Percentiles rank a stretch among this genome's conserved stretches.
These are phyloP conservation scores for Urocolius indicus DNA, from an alignment of 2,113 vertebrate species.

Conservation along the genomic window DNA sequence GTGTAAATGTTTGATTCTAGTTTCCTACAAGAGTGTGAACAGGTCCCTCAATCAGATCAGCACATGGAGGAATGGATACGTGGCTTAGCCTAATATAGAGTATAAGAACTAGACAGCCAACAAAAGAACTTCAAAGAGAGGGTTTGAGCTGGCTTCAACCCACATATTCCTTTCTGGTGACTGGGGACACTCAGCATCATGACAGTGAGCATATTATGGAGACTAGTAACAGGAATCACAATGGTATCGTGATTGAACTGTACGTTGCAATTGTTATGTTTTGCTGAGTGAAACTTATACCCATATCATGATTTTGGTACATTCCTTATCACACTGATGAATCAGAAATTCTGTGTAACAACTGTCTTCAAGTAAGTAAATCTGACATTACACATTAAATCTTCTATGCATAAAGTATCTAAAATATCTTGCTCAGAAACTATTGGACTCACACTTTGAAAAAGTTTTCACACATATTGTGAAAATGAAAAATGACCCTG, in stretches of 20 bases:
- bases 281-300: background rate
- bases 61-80: background rate
- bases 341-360: background rate
- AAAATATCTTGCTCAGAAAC: background rate
- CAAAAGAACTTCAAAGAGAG: background rate
- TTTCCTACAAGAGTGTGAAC: background rate
- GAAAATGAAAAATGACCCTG: background rate
- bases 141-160: background rate
- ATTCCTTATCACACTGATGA: background rate
- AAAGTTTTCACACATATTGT: background rate
- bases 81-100: background rate
- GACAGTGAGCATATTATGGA: rapidly evolving
- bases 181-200: background rate
- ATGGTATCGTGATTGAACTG: background rate
- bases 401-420: rapidly evolving
- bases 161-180: background rate
- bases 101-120: background rate
- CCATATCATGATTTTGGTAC: background rate
- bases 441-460: background rate
- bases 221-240: background rate
- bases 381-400: background rate
- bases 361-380: background rate
- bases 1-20: background rate
- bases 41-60: background rate
- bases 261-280: background rate